Evolutionary conservation across 2,113 vertebrate species (phyloP).

Genomic region (Scalopus aquaticus): DNA sequence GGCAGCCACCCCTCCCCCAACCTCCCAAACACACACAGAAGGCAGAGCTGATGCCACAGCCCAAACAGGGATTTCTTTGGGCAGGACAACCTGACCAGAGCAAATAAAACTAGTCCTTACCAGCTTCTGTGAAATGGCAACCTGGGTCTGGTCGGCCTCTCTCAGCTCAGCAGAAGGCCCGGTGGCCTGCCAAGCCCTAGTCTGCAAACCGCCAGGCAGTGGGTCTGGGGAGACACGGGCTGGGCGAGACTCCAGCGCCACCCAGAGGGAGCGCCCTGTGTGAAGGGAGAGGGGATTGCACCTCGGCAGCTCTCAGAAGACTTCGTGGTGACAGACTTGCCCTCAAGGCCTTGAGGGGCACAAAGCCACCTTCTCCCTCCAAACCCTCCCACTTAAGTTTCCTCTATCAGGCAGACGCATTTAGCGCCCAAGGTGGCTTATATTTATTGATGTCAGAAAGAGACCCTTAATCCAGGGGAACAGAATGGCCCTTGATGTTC

Average conservation of each 20-base stretch:
- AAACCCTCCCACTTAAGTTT: background rate
- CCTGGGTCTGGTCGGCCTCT: background rate
- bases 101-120: conserved; percentile 28
- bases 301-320: background rate
- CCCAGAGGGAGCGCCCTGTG: background rate
- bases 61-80: conserved; percentile 11
- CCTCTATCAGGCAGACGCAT: background rate
- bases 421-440: background rate
- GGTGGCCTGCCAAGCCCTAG: background rate
- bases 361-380: background rate
- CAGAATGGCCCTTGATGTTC: background rate
- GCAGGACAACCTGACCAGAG: background rate
- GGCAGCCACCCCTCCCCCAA: background rate
- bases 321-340: background rate
- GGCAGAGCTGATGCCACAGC: background rate
- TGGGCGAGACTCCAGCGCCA: background rate
- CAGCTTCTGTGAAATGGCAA: background rate
- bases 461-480: background rate
- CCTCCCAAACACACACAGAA: too few species aligned
- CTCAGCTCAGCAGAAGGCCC: background rate
- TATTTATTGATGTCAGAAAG: background rate
- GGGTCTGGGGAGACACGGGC: background rate
- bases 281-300: background rate
- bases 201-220: background rate
- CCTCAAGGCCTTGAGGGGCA: background rate